Base-by-base conservation (phyloP, 2,888 invertebrate species). In the Teleogryllus oceanicus region DNA sequence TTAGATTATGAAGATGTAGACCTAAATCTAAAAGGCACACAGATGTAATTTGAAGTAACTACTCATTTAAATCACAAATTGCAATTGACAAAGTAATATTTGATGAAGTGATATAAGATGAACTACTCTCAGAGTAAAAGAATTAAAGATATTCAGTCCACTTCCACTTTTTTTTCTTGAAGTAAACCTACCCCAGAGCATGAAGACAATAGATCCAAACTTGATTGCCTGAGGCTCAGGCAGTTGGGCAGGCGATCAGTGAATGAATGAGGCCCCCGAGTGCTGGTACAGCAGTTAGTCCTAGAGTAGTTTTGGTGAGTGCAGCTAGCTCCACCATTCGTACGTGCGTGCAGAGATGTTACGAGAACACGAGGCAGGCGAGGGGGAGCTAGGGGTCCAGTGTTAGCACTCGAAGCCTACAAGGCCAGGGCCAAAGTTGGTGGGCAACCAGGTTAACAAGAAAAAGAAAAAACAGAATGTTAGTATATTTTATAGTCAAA, bases 391-490 rank as follows among this genome's bases (percentile, higher is more conserved):
- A 82, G 81, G 82, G 83, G 80, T 80, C 80, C 82, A 81, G 78
- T 83, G 91, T 92, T 92, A 92, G 92, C 93, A 92, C 92, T 92
- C 92, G 89, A 89, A 90, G 92, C 92, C 92, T 92, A 92, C 87
- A 88, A 87, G 88, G 87, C 87, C 82, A 81, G 82, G 82, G 80
- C 82, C 82, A 81, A 81, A 82, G 82, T 81, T 81, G 81, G 87
- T 86, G 87, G 87, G 86, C 87, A 87, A 91, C 91, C 91, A 89
- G 90, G 90, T 88, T 88, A 91, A 91, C 86, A 87, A 87, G 87
- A 87, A 91, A 91, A 90, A 90, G 90, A 90, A 89, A 90, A 91
- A 91, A 91, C 90, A 91, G 91, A 90, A 90, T 90, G 91, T 91
- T 91, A 91, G 91, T 91, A 89, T 81, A 81, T 81, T 82, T 82